Percentiles rank a stretch among this genome's conserved stretches.
phyloP scores from a whole-genome alignment of 2,888 invertebrate species.

The Scaptomyza caliginosa region DNA sequence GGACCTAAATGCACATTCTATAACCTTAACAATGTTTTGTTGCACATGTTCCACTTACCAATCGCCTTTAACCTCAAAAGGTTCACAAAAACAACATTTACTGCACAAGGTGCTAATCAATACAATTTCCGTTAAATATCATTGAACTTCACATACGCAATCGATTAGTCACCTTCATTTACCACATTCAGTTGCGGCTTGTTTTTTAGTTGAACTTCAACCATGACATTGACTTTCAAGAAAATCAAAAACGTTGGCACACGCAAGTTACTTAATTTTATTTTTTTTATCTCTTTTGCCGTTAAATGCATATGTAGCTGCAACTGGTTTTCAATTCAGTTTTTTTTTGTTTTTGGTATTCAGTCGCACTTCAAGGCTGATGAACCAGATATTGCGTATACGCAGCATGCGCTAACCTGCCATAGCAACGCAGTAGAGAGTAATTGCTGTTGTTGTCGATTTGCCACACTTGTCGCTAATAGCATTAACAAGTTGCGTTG shows the following conservation, averaged over 20 bases:
- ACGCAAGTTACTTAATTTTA: no score
- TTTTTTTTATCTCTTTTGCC: constrained; percentile 4
- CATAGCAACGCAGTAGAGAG: constrained; percentile 37
- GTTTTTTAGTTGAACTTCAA: constrained; percentile 42
- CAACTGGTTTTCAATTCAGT: constrained; percentile 59
- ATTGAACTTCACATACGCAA: constrained; percentile 41
- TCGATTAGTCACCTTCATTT: constrained; percentile 31
- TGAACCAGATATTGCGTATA: constrained; percentile 64
- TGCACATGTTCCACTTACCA: not conserved
- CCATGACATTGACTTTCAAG: constrained; percentile 70
- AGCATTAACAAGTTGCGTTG: constrained; percentile 56
- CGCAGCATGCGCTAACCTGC: constrained; percentile 54
- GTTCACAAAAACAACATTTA: constrained; percentile 3
- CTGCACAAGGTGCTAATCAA: not conserved
- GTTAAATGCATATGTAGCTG: constrained; percentile 50
- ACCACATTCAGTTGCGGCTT: constrained; percentile 27
- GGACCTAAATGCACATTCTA: not conserved
- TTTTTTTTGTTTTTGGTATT: constrained; percentile 28
- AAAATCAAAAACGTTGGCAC: constrained; percentile 30
- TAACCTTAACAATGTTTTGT: not conserved
- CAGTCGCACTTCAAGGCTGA: constrained; percentile 46
- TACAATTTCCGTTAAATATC: constrained; percentile 16
- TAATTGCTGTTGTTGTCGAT: constrained; percentile 25
- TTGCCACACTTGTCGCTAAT: constrained; percentile 65
- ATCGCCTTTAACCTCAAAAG: not conserved